Base-by-base conservation (phyloP, 2,113 vertebrate genomes). In the Scatophagus argus region DNA sequence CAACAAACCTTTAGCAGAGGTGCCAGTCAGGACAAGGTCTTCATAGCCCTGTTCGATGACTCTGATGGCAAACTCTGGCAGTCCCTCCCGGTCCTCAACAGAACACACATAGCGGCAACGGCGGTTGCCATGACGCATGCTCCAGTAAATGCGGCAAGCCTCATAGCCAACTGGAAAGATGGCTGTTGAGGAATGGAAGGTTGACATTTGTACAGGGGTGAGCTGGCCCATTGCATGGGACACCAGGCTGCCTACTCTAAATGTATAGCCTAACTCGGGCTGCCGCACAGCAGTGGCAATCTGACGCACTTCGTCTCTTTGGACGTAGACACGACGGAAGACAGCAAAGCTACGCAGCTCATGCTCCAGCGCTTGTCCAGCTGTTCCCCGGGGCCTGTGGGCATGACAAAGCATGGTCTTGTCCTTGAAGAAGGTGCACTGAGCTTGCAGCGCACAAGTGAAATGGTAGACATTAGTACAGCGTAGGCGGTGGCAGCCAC, bases 381-480 rank as follows among this genome's bases (percentile, higher is more conserved):
- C 80, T 16, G 89, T 82, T 41, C 97, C 97, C 82, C 97, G 95
- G 52, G 98, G 98, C 89, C 96, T 96, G 94, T 99, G 98, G 93
- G 97, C 93, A 79, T 98, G 97, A 86, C 98, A 99, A 55, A 99
- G 96, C 98, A 99, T 98, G 49, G 98, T 99, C 92, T 99, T 99
- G 90, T 99, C 98, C 91, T 99, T 99, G 84, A 99, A 99, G 93
- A 99, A 99, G 91, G 97, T 99, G 95, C 98, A 99, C 82, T 98
- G 98, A 86, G 97, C 97, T 93, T 96, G 96, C 88, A 97, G 95
- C 80, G 98, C 98, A 78, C 98, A 99, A 78, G 97, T 97, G 91
- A 99, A 99, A 91, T 99, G 98, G 88, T 99, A 99, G 86, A 97
- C 94, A n/a, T 98, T 99, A 92, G 97, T 95, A 90, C 98, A 99